A percentile compares a stretch with the other conserved stretches of the same genome.
Conservation (phyloP, 2,888 invertebrate species). For the Latrodectus elegans region DNA sequence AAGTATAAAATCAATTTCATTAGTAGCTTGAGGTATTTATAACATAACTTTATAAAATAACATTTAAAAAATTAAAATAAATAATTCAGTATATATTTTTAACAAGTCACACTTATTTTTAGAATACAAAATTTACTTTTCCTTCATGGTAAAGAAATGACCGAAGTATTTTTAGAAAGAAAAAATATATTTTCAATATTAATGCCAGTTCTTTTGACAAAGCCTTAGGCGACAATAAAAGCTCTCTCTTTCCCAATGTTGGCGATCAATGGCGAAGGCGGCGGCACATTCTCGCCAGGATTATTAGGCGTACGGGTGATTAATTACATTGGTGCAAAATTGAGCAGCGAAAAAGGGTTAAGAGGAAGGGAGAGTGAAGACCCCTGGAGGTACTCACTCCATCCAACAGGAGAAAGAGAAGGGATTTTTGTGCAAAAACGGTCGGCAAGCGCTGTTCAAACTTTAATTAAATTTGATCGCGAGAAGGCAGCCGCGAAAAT, state of each 20-base stretch:
- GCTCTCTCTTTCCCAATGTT: not conserved
- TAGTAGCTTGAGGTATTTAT: no score
- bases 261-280: constrained; percentile 3
- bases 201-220: not conserved
- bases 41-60: no score
- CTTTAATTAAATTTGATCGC: constrained; percentile 69
- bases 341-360: constrained; percentile 69
- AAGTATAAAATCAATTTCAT: no score
- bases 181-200: no score
- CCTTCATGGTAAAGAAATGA: no score
- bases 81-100: no score
- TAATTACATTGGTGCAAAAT: constrained; percentile 68
- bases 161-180: no score
- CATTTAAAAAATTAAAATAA: no score
- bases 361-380: constrained; percentile 22
- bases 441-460: constrained; percentile 55
- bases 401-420: constrained; percentile 44
- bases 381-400: constrained; percentile 10
- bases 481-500: constrained; percentile 33
- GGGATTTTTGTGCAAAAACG: constrained; percentile 56
- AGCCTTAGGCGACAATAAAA: not conserved
- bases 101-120: no score
- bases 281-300: constrained; percentile 24
- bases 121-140: no score
- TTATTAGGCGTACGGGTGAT: constrained; percentile 63